phyloP scores from a whole-genome alignment of 2,113 vertebrate species.

The Bufo gargarizans region DNA sequence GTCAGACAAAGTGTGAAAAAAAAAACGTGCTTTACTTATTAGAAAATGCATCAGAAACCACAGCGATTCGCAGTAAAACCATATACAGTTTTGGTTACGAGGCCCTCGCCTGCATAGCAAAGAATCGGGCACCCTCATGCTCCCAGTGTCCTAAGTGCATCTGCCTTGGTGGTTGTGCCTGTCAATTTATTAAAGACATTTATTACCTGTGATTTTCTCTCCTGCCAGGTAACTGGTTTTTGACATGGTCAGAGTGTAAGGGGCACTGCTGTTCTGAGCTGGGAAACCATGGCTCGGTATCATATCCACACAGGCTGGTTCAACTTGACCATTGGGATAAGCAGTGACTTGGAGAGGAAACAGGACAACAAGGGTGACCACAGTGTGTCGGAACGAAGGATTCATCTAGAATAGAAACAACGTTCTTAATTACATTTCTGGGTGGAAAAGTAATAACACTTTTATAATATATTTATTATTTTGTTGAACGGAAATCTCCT shows the following conservation, averaged over 20 bases:
- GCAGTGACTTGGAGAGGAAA: constrained; percentile 11
- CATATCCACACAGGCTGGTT: constrained; percentile 58
- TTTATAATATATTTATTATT: not conserved
- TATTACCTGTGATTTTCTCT: constrained; percentile 65
- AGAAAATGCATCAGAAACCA: no score
- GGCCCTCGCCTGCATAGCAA: no score
- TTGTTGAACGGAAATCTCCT: no score
- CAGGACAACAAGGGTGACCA: not conserved
- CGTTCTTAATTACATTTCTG: not conserved
- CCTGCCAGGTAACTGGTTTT: constrained; percentile 55
- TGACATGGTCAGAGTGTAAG: constrained; percentile 50
- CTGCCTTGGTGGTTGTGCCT: not conserved
- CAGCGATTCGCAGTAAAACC: no score
- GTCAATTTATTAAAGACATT: not conserved
- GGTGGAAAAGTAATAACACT: not conserved
- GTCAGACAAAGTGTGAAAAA: no score
- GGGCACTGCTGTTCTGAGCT: constrained; percentile 44
- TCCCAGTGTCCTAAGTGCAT: not conserved
- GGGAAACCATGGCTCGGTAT: constrained; percentile 8
- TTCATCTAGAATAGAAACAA: constrained; percentile 28
- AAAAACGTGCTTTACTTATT: no score
- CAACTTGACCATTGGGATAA: constrained; percentile 60
- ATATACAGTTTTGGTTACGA: no score
- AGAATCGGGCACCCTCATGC: not conserved
- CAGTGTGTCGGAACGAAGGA: not conserved